Percentiles rank a stretch among this genome's conserved stretches.
Conservation (phyloP, 2,797 vertebrate species). For the Limnodromus scolopaceus region DNA sequence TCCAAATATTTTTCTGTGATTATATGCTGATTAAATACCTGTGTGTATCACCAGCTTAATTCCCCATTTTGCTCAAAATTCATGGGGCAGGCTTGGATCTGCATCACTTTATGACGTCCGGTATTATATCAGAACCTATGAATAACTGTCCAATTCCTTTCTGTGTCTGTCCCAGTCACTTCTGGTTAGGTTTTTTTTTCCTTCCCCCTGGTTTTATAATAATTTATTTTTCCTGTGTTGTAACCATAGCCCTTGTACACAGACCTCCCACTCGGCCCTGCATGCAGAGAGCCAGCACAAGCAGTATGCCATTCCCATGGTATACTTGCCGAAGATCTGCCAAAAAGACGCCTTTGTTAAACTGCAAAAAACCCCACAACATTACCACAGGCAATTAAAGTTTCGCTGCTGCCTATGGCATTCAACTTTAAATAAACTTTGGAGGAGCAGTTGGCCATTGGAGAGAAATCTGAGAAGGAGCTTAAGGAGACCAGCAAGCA, state of each 20-base stretch:
- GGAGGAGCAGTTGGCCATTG: neutral
- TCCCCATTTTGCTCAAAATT: neutral
- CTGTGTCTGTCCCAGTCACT: neutral
- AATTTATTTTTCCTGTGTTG: neutral
- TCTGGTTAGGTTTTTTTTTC: neutral
- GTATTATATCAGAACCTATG: neutral
- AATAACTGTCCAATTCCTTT: neutral
- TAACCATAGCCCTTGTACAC: neutral
- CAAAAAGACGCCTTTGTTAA: neutral
- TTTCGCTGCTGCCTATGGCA: neutral
- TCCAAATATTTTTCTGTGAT: conserved; percentile 5
- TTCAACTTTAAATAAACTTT: neutral
- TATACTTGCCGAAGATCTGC: neutral
- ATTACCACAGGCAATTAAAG: neutral
- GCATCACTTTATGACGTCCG: neutral
- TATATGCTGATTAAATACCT: conserved; percentile 50
- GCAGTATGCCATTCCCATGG: neutral
- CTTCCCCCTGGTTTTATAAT: neutral
- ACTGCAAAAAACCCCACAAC: neutral
- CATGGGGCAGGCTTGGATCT: neutral
- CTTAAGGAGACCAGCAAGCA: neutral
- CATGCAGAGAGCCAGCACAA: neutral
- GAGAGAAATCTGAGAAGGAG: neutral
- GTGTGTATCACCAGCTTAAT: neutral
- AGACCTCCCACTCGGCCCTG: neutral